Base-by-base conservation (phyloP, 30 jellyfish, hydroid and myxozoan genomes). In the Rhopilema esculentum region DNA sequence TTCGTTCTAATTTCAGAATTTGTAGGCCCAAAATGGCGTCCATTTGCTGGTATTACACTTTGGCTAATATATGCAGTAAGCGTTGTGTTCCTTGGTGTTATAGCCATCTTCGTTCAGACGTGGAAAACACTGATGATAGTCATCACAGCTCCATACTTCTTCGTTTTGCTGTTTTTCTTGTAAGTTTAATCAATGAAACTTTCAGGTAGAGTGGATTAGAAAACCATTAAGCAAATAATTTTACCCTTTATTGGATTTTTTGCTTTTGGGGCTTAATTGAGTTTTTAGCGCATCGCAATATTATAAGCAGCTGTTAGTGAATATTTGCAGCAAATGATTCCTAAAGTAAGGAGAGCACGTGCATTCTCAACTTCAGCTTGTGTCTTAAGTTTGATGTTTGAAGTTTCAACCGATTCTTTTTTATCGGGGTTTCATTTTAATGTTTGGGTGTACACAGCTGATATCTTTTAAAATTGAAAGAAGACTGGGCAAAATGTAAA, bases 21-120 rank as follows among this genome's bases (percentile, higher is more conserved):
- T 23, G 94, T 82, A 1, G 95, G 94, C 1, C 66, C 89, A 9
- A 81, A 86, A 65, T 75, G 20, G 50, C 72, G 97, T 29, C 97
- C 97, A 50, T 16, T 81, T 6, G 74, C 94, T 28, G 97, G 94
- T 9, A 83, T 83, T 61, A 6, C 73, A 26, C 23, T 70, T 8
- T 72, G 79, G 69, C 19, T 82, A 9, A 16, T 71, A 8, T 82
- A 71, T 69, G 20, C 97, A 18, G 6, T 89, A 6, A 90, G 74
- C 1, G 18, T 73, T 1, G 57, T 78, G 8, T 20, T 82, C 16
- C 67, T 89, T 22, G 97, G 94, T 16, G 77, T 81, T 6, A 52
- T 49, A n/a, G 97, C 97, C 8, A 40, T 29, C 25, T 89, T 69
- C 68, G 69, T 89, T 25, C 72, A 88, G 52, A 27, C 73, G 27